Base-by-base conservation (phyloP, 2,888 invertebrate genomes). In the Torymus texanus region DNA sequence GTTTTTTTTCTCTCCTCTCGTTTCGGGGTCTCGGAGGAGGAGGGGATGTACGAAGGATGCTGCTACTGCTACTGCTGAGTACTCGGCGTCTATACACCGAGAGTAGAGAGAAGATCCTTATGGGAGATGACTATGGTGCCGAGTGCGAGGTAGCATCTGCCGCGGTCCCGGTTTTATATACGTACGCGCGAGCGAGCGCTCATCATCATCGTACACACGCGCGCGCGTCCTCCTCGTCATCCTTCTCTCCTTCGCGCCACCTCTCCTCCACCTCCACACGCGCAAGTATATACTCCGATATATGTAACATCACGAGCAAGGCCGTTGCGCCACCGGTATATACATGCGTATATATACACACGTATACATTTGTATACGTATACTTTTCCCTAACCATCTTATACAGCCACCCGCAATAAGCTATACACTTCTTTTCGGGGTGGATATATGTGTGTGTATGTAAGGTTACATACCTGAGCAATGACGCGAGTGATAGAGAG, bases 301-400 rank as follows among this genome's bases (percentile, higher is more conserved):
- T 88, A 86, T 88, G 88, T 86, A 88, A 88, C 87, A 88, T 87
- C 84, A 85, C 87, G 88, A 88, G 88, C 88, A 88, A 88, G 88
- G 87, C 85, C 88, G 85, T 88, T 88, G 86, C 87, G 85, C 84
- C 88, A 87, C 83, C 71, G 62, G n/a, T 11, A 51, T 53, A 56
- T 29, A 78, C 67, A 61, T 73, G 29, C 55, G 18, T 11, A 21
- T 24, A 29, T 29, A 29, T 29, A 62, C 29, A 62, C 62, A 14
- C 13, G 24, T 24, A 24, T 24, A 29, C 3, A 51, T 18, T 14
- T 51, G 14, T n/a, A 29, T 21, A 53, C 58, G 56, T 16, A 29
- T 3, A 18, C 24, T 62, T 72, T 53, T 50, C 55, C 13, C 53
- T 59, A 18, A 72, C 13, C 53, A 21, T 21, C 51, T 29, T 70